Evolutionary conservation across 1,140 invertebrate species (phyloP), one percentile per base, ranked within the genome.

Genomic region (Euwallacea similis): DNA sequence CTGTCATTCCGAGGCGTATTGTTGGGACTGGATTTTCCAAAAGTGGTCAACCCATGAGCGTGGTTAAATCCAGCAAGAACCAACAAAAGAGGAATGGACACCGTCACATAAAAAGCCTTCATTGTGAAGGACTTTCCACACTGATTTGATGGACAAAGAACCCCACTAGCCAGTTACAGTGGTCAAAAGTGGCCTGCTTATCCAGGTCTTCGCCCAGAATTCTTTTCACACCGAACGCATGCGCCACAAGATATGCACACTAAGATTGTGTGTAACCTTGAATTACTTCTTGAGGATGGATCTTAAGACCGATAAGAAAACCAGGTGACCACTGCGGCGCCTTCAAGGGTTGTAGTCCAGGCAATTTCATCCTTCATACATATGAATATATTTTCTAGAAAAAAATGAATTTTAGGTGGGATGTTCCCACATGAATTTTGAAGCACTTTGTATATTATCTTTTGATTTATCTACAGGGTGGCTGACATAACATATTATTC

Each of bases 51-150:
- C 56, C 80, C 80, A 67, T 81, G 80, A 56, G 80, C 80, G 70
- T 81, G 80, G 68, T 81, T 81, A 73, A 81, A 81, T 68, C 80
- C 80, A 58, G 78, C 80, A 11, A 81, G 69, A 55, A 81, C 74
- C 59, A 81, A 69, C 21, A 81, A 70, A 10, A 81, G 55, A 15
- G 80, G 79, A 69, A 81, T 78, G 44, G 79, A 81, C 77, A 81
- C 79, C 72, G 77, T 80, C 75, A 81, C 79, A 74, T 80, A 80
- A 43, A 80, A 73, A 71, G 76, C 78, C 75, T 81, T 81, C 80
- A 81, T 81, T 63, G 76, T 78, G 65, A 56, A 10, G 9, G 10
- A 10, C 42, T 47, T 42, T 33, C 7, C 44, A 58, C 56, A 53
- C 55, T 16, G 53, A 10, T 8, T 46, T 47, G 21, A 33, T 47